phyloP scores from a whole-genome alignment of 2,113 vertebrate genomes.

The Phalacrocorax brasilianus region DNA sequence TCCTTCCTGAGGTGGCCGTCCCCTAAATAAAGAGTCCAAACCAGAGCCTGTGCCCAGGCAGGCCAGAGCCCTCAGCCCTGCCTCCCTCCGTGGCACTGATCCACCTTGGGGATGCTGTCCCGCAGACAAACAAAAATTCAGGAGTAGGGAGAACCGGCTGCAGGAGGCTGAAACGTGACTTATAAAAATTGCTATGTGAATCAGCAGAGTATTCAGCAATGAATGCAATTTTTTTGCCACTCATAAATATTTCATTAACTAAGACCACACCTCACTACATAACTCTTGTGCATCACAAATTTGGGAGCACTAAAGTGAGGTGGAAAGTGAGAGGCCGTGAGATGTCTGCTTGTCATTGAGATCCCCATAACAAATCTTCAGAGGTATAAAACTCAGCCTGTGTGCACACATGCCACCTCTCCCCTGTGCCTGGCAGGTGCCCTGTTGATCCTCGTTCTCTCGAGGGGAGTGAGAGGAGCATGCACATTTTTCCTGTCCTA shows the following conservation, averaged over 20 bases:
- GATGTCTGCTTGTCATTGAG: background rate
- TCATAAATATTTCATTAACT: background rate
- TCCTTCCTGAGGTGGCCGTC: background rate
- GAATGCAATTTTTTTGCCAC: background rate
- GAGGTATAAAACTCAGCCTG: background rate
- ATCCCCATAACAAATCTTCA: background rate
- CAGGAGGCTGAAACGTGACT: background rate
- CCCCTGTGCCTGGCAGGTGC: rapidly evolving
- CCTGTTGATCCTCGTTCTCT: background rate
- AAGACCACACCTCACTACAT: rapidly evolving
- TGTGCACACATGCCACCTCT: rapidly evolving
- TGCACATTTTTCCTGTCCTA: background rate
- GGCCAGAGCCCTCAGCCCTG: background rate
- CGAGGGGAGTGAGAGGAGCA: rapidly evolving
- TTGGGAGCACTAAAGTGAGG: background rate
- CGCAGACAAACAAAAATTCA: background rate
- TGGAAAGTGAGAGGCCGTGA: background rate
- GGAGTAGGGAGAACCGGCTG: rapidly evolving
- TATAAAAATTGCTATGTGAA: background rate
- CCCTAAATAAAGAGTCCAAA: background rate
- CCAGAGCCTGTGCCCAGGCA: background rate
- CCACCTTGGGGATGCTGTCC: background rate
- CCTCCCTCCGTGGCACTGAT: rapidly evolving
- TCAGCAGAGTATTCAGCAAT: background rate
- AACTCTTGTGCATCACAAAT: background rate